Percentiles rank a stretch among this genome's conserved stretches.
Conservation (phyloP, 1,140 invertebrate species). For the Proales similis region DNA sequence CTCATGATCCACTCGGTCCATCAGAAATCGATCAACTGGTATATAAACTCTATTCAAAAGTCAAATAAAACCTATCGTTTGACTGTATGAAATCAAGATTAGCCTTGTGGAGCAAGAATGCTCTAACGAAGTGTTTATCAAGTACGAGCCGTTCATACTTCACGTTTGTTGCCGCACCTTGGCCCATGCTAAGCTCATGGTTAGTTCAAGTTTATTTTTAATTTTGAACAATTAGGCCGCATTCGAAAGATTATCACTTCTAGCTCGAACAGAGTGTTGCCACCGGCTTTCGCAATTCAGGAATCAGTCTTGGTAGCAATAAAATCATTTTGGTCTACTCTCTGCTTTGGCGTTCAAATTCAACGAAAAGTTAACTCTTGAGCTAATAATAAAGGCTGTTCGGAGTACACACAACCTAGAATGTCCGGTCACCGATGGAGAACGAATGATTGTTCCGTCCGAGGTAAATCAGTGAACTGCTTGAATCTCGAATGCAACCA, state of each 20-base stretch:
- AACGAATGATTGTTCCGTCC: neutral
- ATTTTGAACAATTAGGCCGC: neutral
- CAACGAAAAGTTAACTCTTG: neutral
- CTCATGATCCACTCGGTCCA: slow-evolving; percentile 12
- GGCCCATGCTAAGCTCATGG: slow-evolving; percentile 8
- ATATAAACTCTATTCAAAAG: neutral
- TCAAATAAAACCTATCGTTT: neutral
- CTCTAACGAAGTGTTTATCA: slow-evolving; percentile 12
- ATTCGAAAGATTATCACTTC: neutral
- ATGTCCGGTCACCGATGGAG: slow-evolving; percentile 18
- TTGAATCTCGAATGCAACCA: neutral
- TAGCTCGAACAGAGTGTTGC: slow-evolving; percentile 17
- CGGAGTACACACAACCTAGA: slow-evolving; percentile 35
- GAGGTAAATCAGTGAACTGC: neutral
- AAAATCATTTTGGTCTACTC: slow-evolving; percentile 18
- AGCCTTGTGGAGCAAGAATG: neutral
- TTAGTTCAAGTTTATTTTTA: neutral
- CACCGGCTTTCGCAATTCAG: slow-evolving; percentile 32
- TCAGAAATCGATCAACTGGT: slow-evolving; percentile 18
- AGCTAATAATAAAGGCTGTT: slow-evolving; percentile 4
- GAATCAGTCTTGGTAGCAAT: slow-evolving; percentile 17
- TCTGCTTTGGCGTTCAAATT: neutral
- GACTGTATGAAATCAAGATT: slow-evolving; percentile 23
- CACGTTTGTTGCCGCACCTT: slow-evolving; percentile 22
- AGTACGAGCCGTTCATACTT: slow-evolving; percentile 34